Percentiles rank a stretch among this genome's conserved stretches.
These are phyloP conservation scores for Danio jaintianensis DNA, from an alignment of 2,797 vertebrate species.

Conservation along the genomic window DNA sequence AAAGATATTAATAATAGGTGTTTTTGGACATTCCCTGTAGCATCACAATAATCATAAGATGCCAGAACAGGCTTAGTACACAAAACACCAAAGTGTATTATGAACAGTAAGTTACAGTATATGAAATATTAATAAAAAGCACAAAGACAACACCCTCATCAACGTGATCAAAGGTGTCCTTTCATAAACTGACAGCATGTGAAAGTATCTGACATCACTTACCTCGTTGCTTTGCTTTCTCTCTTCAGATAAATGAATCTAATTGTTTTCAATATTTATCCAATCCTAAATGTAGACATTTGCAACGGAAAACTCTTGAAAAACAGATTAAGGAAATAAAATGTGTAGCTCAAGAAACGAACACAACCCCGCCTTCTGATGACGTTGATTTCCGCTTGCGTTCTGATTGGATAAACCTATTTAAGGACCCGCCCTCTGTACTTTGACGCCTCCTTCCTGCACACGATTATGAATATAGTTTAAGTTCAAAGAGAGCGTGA, in stretches of 20 bases:
- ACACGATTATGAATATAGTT: too few relatives aligned
- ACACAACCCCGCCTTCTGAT: constrained; percentile 43
- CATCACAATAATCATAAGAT: constrained; percentile 1
- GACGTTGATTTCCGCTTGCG: constrained; percentile 71
- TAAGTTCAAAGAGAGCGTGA: background rate
- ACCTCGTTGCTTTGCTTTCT: constrained; percentile 28
- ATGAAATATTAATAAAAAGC: background rate
- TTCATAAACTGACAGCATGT: background rate
- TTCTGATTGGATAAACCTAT: constrained; percentile 67
- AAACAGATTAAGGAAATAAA: constrained; percentile 37
- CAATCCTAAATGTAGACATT: background rate
- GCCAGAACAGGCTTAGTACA: constrained; percentile 9
- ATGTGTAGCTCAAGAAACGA: constrained; percentile 61
- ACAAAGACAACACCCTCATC: constrained; percentile 42
- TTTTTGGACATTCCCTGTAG: background rate
- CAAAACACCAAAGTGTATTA: background rate
- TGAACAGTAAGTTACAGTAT: background rate
- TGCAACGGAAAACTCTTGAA: background rate
- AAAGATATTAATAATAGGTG: background rate
- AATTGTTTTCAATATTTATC: background rate
- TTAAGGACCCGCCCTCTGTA: background rate
- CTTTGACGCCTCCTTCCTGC: background rate
- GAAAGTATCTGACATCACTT: background rate
- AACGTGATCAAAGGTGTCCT: background rate
- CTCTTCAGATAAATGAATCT: background rate